Conservation (phyloP, 2,797 vertebrate genomes). For the Eospalax fontanierii region DNA sequence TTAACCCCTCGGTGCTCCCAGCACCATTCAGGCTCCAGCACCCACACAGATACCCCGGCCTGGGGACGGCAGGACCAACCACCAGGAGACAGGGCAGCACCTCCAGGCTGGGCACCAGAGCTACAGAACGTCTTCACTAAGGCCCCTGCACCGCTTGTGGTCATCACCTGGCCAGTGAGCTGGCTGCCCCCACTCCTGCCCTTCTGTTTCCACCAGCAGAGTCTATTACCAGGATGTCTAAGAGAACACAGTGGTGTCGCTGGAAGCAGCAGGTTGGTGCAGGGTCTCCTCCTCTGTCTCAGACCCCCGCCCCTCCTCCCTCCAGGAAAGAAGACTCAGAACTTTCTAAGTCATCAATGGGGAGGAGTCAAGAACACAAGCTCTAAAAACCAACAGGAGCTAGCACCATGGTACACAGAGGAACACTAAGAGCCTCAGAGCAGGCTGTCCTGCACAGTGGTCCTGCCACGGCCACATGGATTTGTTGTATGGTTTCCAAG, state of each 20-base stretch:
- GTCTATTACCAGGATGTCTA: background rate
- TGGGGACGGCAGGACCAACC: fast-evolving
- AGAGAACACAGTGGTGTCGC: background rate
- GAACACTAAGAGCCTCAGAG: background rate
- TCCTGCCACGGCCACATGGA: background rate
- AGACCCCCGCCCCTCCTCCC: background rate
- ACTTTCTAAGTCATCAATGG: background rate
- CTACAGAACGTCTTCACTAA: background rate
- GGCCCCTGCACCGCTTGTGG: background rate
- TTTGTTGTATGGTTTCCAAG: background rate
- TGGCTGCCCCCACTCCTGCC: too few relatives aligned
- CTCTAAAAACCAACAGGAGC: background rate
- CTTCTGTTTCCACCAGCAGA: background rate
- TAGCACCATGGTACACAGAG: background rate
- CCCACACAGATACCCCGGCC: background rate
- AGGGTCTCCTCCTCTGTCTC: background rate
- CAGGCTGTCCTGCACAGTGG: background rate
- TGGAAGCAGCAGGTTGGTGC: too few relatives aligned
- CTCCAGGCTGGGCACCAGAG: background rate
- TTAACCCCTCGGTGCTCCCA: conserved; percentile 10
- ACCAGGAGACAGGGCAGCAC: background rate
- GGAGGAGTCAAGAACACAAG: background rate
- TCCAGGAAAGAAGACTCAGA: background rate
- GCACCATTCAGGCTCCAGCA: background rate
- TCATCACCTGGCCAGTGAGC: background rate